Conservation (phyloP, 2,797 vertebrate genomes). For the Nothura maculosa region DNA sequence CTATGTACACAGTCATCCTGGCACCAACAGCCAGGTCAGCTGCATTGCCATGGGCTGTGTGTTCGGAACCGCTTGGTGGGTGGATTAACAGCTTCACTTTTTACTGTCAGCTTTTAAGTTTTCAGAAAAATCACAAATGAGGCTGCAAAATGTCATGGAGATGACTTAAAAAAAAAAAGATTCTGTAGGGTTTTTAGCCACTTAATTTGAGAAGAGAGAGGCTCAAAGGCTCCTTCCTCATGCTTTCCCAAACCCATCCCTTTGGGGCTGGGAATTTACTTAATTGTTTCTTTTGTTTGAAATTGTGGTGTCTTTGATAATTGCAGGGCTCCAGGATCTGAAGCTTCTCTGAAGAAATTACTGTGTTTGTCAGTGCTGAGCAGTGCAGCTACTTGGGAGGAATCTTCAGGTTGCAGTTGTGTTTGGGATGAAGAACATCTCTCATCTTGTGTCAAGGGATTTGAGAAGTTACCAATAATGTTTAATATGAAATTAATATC, state of each 20-base stretch:
- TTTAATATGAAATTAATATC: background rate
- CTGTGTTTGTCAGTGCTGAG: background rate
- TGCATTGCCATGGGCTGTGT: background rate
- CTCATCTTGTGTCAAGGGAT: background rate
- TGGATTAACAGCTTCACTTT: constrained; percentile 49
- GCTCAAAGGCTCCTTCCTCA: constrained; percentile 31
- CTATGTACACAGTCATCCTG: constrained; percentile 28
- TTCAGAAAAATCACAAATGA: background rate
- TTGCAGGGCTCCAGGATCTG: background rate
- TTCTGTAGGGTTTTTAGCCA: background rate
- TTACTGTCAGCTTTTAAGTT: constrained; percentile 16
- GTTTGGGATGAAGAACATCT: background rate
- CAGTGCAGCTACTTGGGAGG: background rate
- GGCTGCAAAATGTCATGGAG: background rate
- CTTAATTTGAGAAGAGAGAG: background rate
- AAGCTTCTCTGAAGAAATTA: background rate
- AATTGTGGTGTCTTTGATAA: background rate
- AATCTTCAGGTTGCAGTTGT: background rate
- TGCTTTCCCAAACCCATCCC: background rate
- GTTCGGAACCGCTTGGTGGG: constrained; percentile 29
- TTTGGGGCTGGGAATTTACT: background rate
- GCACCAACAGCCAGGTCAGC: constrained; percentile 49
- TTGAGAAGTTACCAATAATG: background rate
- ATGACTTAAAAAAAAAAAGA: background rate
- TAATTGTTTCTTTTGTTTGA: constrained; percentile 51